Evolutionary conservation across 2,113 vertebrate species (phyloP), one percentile per base, ranked within the genome.

Genomic region (Rostratula benghalensis): DNA sequence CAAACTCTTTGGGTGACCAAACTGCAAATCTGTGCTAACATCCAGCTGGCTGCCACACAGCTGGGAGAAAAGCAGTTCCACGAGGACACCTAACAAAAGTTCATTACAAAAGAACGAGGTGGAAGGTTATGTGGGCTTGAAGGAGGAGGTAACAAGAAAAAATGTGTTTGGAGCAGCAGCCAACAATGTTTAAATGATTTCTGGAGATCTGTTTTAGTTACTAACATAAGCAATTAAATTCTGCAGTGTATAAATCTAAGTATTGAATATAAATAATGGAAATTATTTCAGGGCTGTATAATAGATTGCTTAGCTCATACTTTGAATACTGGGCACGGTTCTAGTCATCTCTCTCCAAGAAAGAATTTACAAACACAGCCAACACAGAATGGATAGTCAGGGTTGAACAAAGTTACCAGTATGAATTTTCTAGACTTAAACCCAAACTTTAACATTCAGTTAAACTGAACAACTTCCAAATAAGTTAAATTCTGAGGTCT

Each of bases 181-280:
- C 3, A 22, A n/a, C 48, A 50, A 48, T 27, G 87, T 73, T 90
- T 83, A 92, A 90, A 83, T 93, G 21, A 74, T 85, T 95, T 90
- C 83, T 94, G 59, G 68, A 92, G 43, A 33, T 57, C 50, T 95
- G 83, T 83, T 95, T 95, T 65, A 54, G 78, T 63, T 92, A 74
- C 53, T 50, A 91, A 85, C 33, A 80, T 39, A 80, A 93, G 78
- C 87, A 87, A 84, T 57, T 93, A 82, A 73, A 15, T 56, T 76
- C 83, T 83, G n/a, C 2, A 0, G 9, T 51, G n/a, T 43, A 46
- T 59, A 94, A 82, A 86, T 13, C 1, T 65, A 57, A 57, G 21
- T 43, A 94, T 20, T 43, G 50, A 79, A 85, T 84, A 87, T 59
- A 94, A 94, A 94, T 57, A 97, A 76, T 77, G 90, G 93, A 95